Evolutionary conservation across 2,888 invertebrate species (phyloP).

Genomic region (Abrostola triplasia): DNA sequence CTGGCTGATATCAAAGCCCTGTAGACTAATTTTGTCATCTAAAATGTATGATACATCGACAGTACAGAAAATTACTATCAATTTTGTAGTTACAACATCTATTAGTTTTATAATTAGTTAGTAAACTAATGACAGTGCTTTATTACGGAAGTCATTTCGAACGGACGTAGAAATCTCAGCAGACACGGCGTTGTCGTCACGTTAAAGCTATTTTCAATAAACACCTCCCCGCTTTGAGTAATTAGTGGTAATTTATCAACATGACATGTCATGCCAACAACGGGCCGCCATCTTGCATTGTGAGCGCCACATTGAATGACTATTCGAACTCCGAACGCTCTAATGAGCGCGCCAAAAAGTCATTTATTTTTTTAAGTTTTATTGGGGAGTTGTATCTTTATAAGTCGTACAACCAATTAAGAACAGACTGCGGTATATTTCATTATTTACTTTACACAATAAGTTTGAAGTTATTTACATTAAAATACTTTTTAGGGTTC

Average conservation of each 20-base stretch:
- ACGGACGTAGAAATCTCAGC: constrained; percentile 65
- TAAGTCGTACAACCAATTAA: constrained; percentile 27
- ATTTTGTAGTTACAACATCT: neutral
- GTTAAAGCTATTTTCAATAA: constrained; percentile 84
- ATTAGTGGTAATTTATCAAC: constrained; percentile 86
- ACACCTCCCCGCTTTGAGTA: constrained; percentile 82
- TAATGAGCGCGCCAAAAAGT: constrained; percentile 79
- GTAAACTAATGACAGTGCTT: constrained; percentile 34
- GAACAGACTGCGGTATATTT: neutral
- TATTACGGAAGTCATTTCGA: constrained; percentile 56
- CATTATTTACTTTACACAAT: constrained; percentile 10
- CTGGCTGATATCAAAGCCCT: neutral
- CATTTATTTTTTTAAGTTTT: constrained; percentile 52
- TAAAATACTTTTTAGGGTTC: too few species aligned
- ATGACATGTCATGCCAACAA: constrained; percentile 77
- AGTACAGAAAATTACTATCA: too few species aligned
- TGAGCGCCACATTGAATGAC: constrained; percentile 41
- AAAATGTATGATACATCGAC: too few species aligned
- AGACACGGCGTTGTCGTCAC: constrained; percentile 79
- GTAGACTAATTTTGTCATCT: constrained; percentile 16
- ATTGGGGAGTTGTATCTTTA: constrained; percentile 15
- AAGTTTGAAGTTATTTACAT: constrained; percentile 2
- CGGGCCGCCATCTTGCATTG: constrained; percentile 54
- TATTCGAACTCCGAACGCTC: constrained; percentile 57
- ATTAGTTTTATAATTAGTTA: constrained; percentile 32